These are phyloP conservation scores for Cosmorhoe ocellata DNA, from an alignment of 2,888 invertebrate species.

Conservation along the genomic window DNA sequence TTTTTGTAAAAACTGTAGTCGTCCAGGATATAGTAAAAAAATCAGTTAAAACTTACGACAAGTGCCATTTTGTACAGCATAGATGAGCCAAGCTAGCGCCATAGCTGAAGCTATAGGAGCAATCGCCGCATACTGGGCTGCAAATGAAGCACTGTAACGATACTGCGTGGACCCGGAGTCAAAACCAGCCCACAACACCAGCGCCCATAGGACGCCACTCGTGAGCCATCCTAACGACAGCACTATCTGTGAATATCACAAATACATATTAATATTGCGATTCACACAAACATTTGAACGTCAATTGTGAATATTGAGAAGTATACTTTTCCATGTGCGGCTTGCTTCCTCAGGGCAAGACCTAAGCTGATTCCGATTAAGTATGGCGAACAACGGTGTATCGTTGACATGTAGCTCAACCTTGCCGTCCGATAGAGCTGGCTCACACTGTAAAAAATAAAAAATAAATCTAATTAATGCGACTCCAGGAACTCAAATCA, in stretches of 20 bases:
- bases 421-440: constrained; percentile 87
- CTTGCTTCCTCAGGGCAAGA: constrained; percentile 74
- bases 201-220: constrained; percentile 62
- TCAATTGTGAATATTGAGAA: too few species aligned
- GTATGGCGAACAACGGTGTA: constrained; percentile 86
- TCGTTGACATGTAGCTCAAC: constrained; percentile 82
- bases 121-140: constrained; percentile 85
- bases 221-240: constrained; percentile 80
- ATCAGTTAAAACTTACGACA: constrained; percentile 78
- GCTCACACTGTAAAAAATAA: constrained; percentile 77
- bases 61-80: constrained; percentile 81
- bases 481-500: too few species aligned
- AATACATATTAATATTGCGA: neutral
- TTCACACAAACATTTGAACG: too few species aligned
- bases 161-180: constrained; percentile 82
- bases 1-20: too few species aligned
- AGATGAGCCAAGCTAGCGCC: constrained; percentile 85
- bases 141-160: constrained; percentile 82
- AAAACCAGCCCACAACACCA: constrained; percentile 84
- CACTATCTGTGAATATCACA: constrained; percentile 60
- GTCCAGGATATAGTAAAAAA: too few species aligned
- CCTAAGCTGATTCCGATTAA: constrained; percentile 85
- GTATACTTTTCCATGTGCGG: constrained; percentile 65
- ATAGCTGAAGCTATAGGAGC: constrained; percentile 84
- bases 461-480: too few species aligned